These are phyloP conservation scores for Drosophila cardini DNA, from an alignment of 1,140 invertebrate genomes.

Conservation along the genomic window DNA sequence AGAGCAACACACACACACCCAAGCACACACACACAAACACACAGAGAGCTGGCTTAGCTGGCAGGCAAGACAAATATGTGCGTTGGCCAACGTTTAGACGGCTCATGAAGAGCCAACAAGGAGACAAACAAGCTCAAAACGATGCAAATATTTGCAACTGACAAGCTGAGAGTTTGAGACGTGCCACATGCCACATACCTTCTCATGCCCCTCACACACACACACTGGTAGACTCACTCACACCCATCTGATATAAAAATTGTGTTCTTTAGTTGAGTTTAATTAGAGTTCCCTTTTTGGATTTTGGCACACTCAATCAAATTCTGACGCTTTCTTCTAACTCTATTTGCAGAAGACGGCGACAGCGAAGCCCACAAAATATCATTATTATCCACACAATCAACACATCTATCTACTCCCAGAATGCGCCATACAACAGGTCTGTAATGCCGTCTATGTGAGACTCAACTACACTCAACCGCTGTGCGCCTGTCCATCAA, in stretches of 20 bases:
- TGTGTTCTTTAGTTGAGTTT: conserved; percentile 12
- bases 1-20: conserved; percentile 45
- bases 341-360: conserved; percentile 88
- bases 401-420: conserved; percentile 95
- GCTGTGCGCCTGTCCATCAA: conserved; percentile 93
- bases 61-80: conserved; percentile 34
- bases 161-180: conserved; percentile 32
- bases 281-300: conserved; percentile 37
- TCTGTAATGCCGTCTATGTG: conserved; percentile 96
- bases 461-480: conserved; percentile 96
- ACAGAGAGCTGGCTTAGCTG: neutral
- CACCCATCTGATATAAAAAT: conserved; percentile 2
- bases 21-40: conserved; percentile 31
- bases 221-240: too few relatives aligned
- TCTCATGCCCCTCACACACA: too few relatives aligned
- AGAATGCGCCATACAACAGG: conserved; percentile 96
- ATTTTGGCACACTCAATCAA: conserved; percentile 53
- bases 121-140: conserved; percentile 56
- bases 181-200: neutral
- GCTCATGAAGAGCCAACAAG: conserved; percentile 40
- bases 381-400: conserved; percentile 97
- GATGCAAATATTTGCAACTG: conserved; percentile 64
- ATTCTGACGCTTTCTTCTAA: neutral
- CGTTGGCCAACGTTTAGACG: conserved; percentile 38
- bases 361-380: conserved; percentile 94